phyloP scores from a whole-genome alignment of 2,797 vertebrate species.

The Tympanoctomys barrerae region DNA sequence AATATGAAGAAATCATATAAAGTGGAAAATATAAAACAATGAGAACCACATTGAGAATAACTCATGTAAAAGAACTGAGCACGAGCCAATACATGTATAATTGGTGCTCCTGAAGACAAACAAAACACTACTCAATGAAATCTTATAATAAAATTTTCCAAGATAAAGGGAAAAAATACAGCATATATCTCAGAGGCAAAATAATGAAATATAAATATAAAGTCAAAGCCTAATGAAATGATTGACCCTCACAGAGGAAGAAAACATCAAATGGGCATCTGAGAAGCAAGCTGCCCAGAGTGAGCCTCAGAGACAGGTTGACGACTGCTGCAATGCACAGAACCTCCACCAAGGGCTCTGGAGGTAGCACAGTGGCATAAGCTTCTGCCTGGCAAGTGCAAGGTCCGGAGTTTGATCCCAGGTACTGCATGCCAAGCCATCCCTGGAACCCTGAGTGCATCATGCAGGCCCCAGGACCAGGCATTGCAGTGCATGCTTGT shows the following conservation, averaged over 20 bases:
- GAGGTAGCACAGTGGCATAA: no score
- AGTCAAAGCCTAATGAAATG: not conserved
- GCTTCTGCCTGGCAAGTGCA: no score
- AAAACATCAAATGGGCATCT: no score
- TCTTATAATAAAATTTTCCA: not conserved
- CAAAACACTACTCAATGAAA: not conserved
- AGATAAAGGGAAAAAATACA: not conserved
- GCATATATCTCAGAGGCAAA: not conserved
- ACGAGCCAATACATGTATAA: not conserved
- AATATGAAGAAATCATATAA: not conserved
- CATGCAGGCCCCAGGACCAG: no score
- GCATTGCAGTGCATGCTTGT: no score
- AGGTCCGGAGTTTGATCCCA: no score
- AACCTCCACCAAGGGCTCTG: no score
- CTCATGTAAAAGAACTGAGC: not conserved
- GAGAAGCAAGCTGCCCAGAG: not conserved
- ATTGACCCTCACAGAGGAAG: not conserved
- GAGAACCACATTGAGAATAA: not conserved
- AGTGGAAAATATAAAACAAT: not conserved
- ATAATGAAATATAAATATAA: not conserved
- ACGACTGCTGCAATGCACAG: not conserved
- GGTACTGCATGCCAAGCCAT: no score
- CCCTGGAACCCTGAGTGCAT: no score
- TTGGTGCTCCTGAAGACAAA: not conserved
- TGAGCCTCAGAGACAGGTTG: not conserved